phyloP scores from a whole-genome alignment of 1,140 invertebrate species.

The Araneus ventricosus region DNA sequence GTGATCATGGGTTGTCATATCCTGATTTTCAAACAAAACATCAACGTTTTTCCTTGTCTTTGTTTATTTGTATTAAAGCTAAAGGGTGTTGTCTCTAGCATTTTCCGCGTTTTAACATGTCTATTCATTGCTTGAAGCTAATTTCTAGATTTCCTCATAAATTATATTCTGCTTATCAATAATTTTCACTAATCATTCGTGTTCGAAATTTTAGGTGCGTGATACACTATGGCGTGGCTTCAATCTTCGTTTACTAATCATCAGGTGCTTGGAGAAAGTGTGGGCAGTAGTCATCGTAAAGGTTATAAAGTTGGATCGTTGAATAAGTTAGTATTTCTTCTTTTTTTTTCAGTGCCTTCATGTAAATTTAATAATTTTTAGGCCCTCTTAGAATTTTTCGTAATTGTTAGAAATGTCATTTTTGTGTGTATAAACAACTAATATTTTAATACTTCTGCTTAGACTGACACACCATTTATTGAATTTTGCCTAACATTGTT shows the following conservation, averaged over 20 bases:
- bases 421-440: not conserved
- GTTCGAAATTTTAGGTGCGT: not conserved
- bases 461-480: too few species aligned
- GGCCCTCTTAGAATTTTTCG: too few species aligned
- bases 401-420: not conserved
- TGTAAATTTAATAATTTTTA: too few species aligned
- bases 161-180: too few species aligned
- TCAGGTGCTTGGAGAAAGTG: conserved; percentile 40
- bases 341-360: not conserved
- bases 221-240: conserved; percentile 65
- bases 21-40: not conserved
- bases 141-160: not conserved
- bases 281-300: conserved; percentile 48
- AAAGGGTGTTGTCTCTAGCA: not conserved
- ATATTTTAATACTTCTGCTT: not conserved
- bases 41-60: not conserved
- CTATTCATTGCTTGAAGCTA: not conserved
- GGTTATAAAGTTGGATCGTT: conserved; percentile 57
- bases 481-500: too few species aligned
- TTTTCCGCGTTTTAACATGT: not conserved
- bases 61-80: not conserved
- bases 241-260: conserved; percentile 63
- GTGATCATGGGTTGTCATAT: not conserved
- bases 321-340: conserved; percentile 45
- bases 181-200: not conserved